Evolutionary conservation across 2,888 invertebrate species (phyloP).

Genomic region (Rhamnusium bicolor): DNA sequence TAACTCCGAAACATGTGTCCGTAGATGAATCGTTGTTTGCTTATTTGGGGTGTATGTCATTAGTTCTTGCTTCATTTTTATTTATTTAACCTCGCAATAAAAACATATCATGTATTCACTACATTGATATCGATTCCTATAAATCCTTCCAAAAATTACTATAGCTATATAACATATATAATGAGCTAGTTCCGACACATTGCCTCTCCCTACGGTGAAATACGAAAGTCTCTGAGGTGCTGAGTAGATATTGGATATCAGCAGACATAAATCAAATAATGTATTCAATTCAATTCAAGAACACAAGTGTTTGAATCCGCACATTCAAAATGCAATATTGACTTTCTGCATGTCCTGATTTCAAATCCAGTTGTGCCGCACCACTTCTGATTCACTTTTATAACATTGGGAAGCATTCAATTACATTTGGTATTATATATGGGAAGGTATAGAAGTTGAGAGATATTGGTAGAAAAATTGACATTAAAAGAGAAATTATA

Average conservation of each 20-base stretch:
- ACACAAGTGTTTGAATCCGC: conserved; percentile 38
- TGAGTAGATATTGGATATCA: conserved; percentile 45
- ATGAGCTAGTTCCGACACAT: conserved; percentile 6
- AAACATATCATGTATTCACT: no score
- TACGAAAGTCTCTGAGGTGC: conserved; percentile 35
- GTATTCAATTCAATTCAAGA: conserved; percentile 46
- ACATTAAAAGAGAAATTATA: no score
- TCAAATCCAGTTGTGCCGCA: conserved; percentile 26
- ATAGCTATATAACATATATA: not conserved
- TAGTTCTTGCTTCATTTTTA: no score
- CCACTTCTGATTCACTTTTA: conserved; percentile 29
- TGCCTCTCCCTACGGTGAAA: not conserved
- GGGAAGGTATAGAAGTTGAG: not conserved
- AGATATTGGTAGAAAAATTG: no score
- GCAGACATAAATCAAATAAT: conserved; percentile 45
- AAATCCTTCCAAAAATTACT: not conserved
- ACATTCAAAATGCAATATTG: conserved; percentile 36
- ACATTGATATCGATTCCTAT: no score
- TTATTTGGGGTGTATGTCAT: no score
- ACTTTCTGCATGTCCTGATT: conserved; percentile 33
- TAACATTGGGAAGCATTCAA: conserved; percentile 6
- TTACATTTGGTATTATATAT: not conserved
- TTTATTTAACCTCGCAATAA: no score
- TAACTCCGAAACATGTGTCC: no score
- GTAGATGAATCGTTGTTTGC: no score